Evolutionary conservation across 2,797 vertebrate genomes (phyloP), one percentile per base, ranked within the genome.

Genomic region (Steatocranus sp.): DNA sequence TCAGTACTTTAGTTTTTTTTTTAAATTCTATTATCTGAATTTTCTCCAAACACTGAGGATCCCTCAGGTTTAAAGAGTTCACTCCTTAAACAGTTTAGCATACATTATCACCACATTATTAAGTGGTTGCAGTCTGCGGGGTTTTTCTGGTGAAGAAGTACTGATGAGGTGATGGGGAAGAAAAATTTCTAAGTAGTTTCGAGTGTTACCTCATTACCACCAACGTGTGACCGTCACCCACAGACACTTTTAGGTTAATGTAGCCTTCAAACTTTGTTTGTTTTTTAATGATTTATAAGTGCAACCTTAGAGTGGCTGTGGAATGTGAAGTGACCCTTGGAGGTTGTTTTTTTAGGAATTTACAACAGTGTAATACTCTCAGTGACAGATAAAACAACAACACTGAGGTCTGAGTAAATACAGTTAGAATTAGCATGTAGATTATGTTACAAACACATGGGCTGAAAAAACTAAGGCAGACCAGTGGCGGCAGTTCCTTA

Each of bases 251-350:
- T 3, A 7, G 17, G 15, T 23, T 17, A n/a, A 25, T 1, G 6
- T 46, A 51, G 11, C 17, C 30, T 11, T 73, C 10, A 5, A 66
- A 41, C 6, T 78, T 87, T 61, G 49, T 85, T 91, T 81, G 54
- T 79, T 86, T 83, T 84, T 83, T 20, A 85, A 54, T 75, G 82
- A 90, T 83, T 88, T 81, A 86, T 48, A 73, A 46, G 41, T 79
- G n/a, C 54, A 78, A 79, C 56, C 68, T 79, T 38, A 78, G 73
- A 58, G 73, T 73, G 15, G 18, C 63, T 75, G 73, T 68, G 86
- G 89, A 92, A 91, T 90, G 89, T 80, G 53, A 85, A 83, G 12
- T 32, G 23, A 48, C n/a, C 43, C 41, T 88, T 79, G 84, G 15
- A 20, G 58, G 79, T 15, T 9, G 49, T 75, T 77, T 88, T 80